A percentile compares a stretch with the other conserved stretches of the same genome.
These are phyloP conservation scores for Misgurnus mizolepis DNA, from an alignment of 2,113 vertebrate genomes.

Conservation along the genomic window DNA sequence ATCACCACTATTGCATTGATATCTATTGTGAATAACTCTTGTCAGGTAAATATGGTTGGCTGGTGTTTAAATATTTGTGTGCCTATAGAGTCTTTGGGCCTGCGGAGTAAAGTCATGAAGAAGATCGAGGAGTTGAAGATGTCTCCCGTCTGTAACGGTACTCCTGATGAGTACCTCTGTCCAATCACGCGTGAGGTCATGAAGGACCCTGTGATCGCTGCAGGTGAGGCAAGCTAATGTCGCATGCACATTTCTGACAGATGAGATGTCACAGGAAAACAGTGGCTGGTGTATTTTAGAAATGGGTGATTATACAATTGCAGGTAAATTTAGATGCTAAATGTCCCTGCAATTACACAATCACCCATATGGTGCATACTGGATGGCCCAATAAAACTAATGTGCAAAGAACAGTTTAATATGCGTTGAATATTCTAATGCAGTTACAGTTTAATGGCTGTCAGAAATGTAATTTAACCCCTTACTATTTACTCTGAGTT, in stretches of 20 bases:
- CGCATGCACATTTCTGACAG: neutral
- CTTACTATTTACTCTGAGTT: too few species aligned
- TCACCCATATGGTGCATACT: too few species aligned
- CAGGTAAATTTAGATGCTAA: too few species aligned
- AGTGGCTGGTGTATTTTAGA: too few species aligned
- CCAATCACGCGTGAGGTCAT: conserved; percentile 95
- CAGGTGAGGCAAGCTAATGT: conserved; percentile 73
- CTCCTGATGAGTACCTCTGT: conserved; percentile 94
- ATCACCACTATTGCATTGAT: neutral
- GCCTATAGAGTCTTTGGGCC: conserved; percentile 85
- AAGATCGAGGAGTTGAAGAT: conserved; percentile 85
- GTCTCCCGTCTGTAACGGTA: conserved; percentile 64
- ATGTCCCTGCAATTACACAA: too few species aligned
- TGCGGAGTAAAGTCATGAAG: conserved; percentile 83
- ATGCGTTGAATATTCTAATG: too few species aligned
- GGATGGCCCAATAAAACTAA: too few species aligned
- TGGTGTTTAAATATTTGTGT: conserved; percentile 7
- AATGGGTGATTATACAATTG: too few species aligned
- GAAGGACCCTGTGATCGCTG: conserved; percentile 92
- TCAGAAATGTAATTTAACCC: too few species aligned
- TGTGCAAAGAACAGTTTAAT: too few species aligned
- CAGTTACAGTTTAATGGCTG: too few species aligned
- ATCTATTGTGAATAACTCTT: neutral
- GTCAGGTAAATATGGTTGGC: neutral
- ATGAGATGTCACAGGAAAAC: neutral